Evolutionary conservation across 64 coral and sea anemone species (phyloP).

Genomic region (Montipora cactus): DNA sequence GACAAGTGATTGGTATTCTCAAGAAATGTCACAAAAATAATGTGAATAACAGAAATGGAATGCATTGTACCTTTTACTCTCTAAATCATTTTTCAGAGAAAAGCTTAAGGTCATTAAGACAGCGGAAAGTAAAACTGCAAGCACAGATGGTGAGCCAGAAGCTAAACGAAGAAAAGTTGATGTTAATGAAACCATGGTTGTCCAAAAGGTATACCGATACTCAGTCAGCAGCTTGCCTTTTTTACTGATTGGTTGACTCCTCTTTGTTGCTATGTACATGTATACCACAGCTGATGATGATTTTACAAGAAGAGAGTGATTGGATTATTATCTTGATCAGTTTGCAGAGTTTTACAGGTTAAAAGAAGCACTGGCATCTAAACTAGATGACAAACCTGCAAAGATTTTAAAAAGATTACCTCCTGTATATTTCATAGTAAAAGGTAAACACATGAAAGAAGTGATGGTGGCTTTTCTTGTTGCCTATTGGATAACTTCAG

Average conservation of each 20-base stretch:
- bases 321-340: conserved; percentile 6
- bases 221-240: no score
- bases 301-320: no score
- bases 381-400: conserved; percentile 45
- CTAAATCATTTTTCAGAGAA: conserved; percentile 38
- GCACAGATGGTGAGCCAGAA: conserved; percentile 38
- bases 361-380: conserved; percentile 68
- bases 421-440: conserved; percentile 70
- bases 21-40: background rate
- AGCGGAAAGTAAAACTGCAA: conserved; percentile 48
- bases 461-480: background rate
- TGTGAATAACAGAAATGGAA: background rate
- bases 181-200: conserved; percentile 59
- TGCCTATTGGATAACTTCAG: no score
- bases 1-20: background rate
- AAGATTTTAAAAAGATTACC: conserved; percentile 79
- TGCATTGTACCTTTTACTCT: no score
- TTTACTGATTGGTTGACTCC: background rate
- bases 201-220: conserved; percentile 63
- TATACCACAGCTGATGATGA: background rate
- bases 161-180: conserved; percentile 64
- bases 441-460: conserved; percentile 37
- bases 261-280: background rate
- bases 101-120: conserved; percentile 59
- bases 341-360: conserved; percentile 79